A percentile compares a stretch with the other conserved stretches of the same genome.
Evolutionary conservation across 2,113 vertebrate genomes (phyloP).

Genomic region (Furnarius figulus): DNA sequence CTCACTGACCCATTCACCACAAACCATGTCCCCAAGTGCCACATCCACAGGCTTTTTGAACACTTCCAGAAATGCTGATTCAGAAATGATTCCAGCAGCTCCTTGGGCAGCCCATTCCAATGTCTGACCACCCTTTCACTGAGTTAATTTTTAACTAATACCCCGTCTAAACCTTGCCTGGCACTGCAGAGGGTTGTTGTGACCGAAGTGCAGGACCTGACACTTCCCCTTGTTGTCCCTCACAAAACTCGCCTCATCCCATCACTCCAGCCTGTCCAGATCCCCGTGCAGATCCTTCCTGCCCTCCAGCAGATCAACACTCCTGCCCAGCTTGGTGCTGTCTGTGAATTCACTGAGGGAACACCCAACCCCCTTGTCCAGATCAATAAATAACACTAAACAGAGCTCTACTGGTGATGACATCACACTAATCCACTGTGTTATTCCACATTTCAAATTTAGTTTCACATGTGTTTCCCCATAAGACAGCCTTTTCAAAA

Average conservation of each 20-base stretch:
- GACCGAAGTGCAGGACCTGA: background rate
- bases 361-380: background rate
- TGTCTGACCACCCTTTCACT: background rate
- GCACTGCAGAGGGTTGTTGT: background rate
- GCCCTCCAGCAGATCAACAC: background rate
- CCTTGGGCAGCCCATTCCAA: background rate
- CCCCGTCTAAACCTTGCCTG: background rate
- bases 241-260: background rate
- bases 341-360: background rate
- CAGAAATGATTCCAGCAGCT: background rate
- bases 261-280: background rate
- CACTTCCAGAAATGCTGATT: background rate
- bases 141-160: background rate
- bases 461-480: background rate
- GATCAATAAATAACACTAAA: background rate
- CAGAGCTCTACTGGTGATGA: too few relatives aligned
- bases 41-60: background rate
- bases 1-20: background rate
- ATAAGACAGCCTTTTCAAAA: background rate
- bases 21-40: background rate
- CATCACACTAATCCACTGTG: background rate
- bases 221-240: background rate
- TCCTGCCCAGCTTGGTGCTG: background rate
- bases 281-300: background rate
- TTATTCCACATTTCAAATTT: background rate